Base-by-base conservation (phyloP, 2,113 vertebrate genomes). In the Dicrurus megarhynchus region DNA sequence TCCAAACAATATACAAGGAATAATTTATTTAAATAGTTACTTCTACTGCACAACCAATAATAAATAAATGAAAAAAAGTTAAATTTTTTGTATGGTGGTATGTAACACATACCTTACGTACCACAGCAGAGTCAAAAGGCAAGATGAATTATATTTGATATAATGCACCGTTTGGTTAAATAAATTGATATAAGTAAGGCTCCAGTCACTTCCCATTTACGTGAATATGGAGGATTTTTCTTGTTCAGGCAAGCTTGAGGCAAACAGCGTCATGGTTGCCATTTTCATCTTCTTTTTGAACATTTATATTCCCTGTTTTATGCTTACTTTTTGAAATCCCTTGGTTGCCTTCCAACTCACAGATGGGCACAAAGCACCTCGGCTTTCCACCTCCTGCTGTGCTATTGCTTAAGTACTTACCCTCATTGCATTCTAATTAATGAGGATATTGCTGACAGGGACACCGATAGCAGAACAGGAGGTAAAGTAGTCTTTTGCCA, bases 371-470 rank as follows among this genome's bases (percentile, higher is more conserved):
- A 73, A 76, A 90, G n/a, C 23, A 53, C 53, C 57, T 85, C 0
- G 0, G 7, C 39, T 86, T 95, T 96, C 37, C 42, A 77, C 30
- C 30, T 90, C 33, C 50, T 80, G 41, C 50, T 83, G 46, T 73
- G 49, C 50, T 73, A 9, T 53, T 69, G 32, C 46, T 80, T 57
- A 83, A 84, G 46, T 15, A 7, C 11, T 84, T 80, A 70, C 42
- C 32, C 59, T 85, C 20, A 19, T 46, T 88, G 71, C 61, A 85
- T 73, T 75, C n/a, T 86, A 85, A 70, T 85, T 86, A 73, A 69
- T 0, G 1, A 85, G 18, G 16, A 13, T 88, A 24, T 76, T 0
- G 0, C 37, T 91, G 32, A 28, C 17, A 60, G 73, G 19, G 28
- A 17, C 37, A 53, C 24, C 77, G 57, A 65, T 1, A 74, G 18